A percentile compares a stretch with the other conserved stretches of the same genome.
These are phyloP conservation scores for Dipodomys ordii DNA, from an alignment of 2,113 vertebrate genomes.

Conservation along the genomic window DNA sequence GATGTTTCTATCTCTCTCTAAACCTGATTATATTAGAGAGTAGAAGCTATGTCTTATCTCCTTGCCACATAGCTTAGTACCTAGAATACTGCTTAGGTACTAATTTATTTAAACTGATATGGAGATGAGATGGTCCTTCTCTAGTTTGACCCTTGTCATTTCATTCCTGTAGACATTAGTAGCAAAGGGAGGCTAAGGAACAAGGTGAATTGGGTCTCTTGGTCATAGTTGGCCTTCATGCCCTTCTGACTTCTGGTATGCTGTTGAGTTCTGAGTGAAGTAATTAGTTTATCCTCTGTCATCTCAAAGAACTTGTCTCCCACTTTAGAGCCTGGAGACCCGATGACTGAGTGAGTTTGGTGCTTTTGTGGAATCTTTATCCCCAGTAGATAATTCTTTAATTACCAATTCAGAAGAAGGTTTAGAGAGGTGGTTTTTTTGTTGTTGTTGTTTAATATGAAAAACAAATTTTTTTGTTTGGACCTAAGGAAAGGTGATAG, in stretches of 20 bases:
- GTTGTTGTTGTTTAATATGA: constrained; percentile 39
- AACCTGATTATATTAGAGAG: constrained; percentile 22
- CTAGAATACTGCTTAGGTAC: background rate
- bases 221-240: background rate
- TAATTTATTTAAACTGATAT: constrained; percentile 18
- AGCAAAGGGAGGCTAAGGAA: constrained; percentile 36
- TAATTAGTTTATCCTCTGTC: constrained; percentile 26
- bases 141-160: background rate
- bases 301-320: background rate
- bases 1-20: background rate
- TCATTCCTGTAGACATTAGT: constrained; percentile 1
- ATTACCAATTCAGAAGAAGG: constrained; percentile 28
- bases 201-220: constrained; percentile 3
- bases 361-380: background rate
- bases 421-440: background rate
- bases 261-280: background rate
- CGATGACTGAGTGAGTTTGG: background rate
- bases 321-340: constrained; percentile 3
- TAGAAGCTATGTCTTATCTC: constrained; percentile 16
- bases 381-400: constrained; percentile 18
- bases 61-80: background rate
- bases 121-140: constrained; percentile 18
- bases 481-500: constrained; percentile 82
- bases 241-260: background rate
- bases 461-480: constrained; percentile 38